Conservation (phyloP, 2,888 invertebrate species). For the Cactoblastis cactorum region DNA sequence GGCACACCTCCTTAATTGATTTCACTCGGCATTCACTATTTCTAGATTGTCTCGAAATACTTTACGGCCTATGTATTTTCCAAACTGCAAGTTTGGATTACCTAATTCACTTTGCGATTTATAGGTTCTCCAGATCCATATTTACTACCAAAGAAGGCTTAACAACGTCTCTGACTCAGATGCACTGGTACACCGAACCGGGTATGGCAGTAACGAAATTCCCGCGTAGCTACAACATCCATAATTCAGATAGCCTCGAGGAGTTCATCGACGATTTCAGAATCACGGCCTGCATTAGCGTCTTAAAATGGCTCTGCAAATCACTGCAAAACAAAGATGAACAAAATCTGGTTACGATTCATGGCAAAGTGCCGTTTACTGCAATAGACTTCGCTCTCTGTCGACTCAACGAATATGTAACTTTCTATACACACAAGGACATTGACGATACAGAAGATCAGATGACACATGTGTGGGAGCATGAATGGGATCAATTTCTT, state of each 20-base stretch:
- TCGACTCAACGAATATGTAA: conserved; percentile 88
- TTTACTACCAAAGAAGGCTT: conserved; percentile 96
- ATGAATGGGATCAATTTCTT: conserved; percentile 94
- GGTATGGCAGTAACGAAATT: conserved; percentile 89
- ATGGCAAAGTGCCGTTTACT: conserved; percentile 85
- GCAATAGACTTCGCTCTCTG: conserved; percentile 90
- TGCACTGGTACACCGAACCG: conserved; percentile 92
- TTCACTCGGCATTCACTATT: not conserved
- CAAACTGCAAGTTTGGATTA: no score
- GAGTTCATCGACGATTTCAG: conserved; percentile 94
- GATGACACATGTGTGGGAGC: conserved; percentile 84
- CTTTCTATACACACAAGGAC: conserved; percentile 85
- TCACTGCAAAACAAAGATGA: conserved; percentile 77
- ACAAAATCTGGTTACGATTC: conserved; percentile 72
- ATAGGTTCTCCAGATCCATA: conserved; percentile 90
- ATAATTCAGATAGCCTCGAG: conserved; percentile 88
- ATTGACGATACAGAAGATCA: conserved; percentile 86
- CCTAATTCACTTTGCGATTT: no score
- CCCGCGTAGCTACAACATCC: conserved; percentile 92
- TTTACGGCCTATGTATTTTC: not conserved
- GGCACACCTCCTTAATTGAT: not conserved
- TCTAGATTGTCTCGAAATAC: not conserved
- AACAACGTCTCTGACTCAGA: conserved; percentile 86
- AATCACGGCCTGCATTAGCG: conserved; percentile 91
- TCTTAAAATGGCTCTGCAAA: conserved; percentile 87